These are phyloP conservation scores for Danio rerio DNA, from an alignment of 2,113 vertebrate genomes.

Conservation along the genomic window DNA sequence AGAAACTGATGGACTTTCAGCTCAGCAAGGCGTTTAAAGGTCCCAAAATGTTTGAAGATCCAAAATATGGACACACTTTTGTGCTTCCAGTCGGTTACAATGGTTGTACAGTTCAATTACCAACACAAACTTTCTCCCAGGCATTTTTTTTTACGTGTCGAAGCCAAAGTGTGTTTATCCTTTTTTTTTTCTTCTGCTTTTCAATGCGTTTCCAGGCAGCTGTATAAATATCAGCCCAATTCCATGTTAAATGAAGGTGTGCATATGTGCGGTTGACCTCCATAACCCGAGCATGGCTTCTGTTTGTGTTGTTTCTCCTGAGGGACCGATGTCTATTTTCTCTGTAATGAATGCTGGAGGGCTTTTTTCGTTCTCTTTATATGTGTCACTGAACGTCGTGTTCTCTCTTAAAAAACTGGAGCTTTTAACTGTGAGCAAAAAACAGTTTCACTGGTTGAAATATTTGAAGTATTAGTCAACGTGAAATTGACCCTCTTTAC, in stretches of 20 bases:
- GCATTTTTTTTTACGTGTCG: not conserved
- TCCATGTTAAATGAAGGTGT: slow-evolving; percentile 6
- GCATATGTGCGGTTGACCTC: not conserved
- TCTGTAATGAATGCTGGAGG: not conserved
- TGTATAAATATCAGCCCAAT: slow-evolving; percentile 54
- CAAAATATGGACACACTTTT: not conserved
- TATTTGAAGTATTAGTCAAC: not conserved
- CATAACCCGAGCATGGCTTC: not conserved
- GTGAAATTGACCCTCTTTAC: not conserved
- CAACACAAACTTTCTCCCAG: not conserved
- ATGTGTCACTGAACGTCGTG: not conserved
- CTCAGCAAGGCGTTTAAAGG: not conserved
- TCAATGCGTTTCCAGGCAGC: slow-evolving; percentile 53
- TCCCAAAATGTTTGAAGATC: not conserved
- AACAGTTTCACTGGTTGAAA: no score
- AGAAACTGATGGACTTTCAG: slow-evolving; percentile 30
- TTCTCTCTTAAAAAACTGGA: not conserved
- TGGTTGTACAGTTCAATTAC: not conserved
- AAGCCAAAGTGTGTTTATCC: not conserved
- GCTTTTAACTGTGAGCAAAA: slow-evolving; percentile 19
- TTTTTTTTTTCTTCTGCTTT: slow-evolving; percentile 35
- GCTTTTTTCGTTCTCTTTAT: not conserved
- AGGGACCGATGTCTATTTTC: slow-evolving; percentile 7
- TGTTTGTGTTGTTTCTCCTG: slow-evolving; percentile 26
- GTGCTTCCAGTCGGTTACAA: not conserved